A percentile compares a stretch with the other conserved stretches of the same genome.
phyloP scores from a whole-genome alignment of 2,113 vertebrate species.

The Chaetorhynchus papuensis region DNA sequence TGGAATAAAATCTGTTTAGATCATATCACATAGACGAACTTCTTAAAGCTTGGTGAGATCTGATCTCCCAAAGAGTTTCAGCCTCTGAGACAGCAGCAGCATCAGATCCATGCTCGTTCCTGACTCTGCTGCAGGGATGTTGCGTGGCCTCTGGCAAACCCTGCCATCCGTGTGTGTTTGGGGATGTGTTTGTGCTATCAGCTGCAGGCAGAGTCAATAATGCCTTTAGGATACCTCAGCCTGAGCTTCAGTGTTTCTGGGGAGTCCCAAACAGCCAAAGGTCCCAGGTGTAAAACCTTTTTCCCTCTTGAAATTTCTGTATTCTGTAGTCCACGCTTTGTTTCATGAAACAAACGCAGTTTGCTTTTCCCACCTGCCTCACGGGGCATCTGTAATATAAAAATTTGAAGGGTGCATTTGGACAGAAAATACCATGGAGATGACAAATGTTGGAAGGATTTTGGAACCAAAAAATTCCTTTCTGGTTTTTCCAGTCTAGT shows the following conservation, averaged over 20 bases:
- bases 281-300: background rate
- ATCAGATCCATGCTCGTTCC: background rate
- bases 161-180: background rate
- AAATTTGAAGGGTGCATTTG: background rate
- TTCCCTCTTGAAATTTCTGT: background rate
- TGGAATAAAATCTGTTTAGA: background rate
- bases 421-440: background rate
- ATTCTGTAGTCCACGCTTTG: background rate
- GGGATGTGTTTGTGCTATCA: background rate
- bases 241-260: background rate
- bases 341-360: background rate
- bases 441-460: background rate
- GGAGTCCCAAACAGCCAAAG: background rate
- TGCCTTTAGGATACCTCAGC: background rate
- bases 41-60: background rate
- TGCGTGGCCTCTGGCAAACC: background rate
- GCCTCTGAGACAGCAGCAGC: background rate
- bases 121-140: background rate
- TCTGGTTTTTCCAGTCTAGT: background rate
- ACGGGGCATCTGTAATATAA: fast-evolving
- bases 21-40: background rate
- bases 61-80: background rate
- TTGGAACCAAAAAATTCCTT: background rate
- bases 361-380: background rate
- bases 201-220: background rate